phyloP scores from a whole-genome alignment of 2,113 vertebrate genomes.

The Boulengeromyrus knoepffleri region DNA sequence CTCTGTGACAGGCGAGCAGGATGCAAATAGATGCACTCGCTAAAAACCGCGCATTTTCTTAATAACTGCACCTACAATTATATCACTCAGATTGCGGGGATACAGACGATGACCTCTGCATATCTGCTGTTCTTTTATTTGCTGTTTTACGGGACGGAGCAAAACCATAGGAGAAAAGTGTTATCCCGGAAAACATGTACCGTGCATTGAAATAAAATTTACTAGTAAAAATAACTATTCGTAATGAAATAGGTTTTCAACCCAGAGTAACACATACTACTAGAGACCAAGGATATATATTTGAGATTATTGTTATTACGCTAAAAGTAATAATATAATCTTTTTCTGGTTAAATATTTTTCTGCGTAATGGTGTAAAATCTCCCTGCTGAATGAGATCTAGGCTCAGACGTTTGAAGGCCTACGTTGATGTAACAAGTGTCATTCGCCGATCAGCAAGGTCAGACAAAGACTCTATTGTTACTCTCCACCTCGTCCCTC shows the following conservation, averaged over 20 bases:
- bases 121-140: not conserved
- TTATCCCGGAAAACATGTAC: not conserved
- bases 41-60: not conserved
- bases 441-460: constrained; percentile 46
- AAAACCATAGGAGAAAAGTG: not conserved
- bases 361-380: not conserved
- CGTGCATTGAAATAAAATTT: not conserved
- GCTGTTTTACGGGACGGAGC: not conserved
- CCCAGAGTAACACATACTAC: not conserved
- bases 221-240: not conserved
- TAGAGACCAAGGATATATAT: not conserved
- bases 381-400: not conserved
- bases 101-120: not conserved
- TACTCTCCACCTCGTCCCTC: constrained; percentile 20
- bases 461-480: constrained; percentile 53
- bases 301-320: not conserved
- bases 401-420: not conserved
- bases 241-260: not conserved
- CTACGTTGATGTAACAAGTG: constrained; percentile 43
- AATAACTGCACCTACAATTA: not conserved
- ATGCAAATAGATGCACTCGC: not conserved
- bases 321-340: not conserved
- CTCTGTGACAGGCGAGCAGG: not conserved
- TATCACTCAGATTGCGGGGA: not conserved
- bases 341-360: not conserved